Conservation (phyloP, 2,888 invertebrate species). For the Branchellion lobata region DNA sequence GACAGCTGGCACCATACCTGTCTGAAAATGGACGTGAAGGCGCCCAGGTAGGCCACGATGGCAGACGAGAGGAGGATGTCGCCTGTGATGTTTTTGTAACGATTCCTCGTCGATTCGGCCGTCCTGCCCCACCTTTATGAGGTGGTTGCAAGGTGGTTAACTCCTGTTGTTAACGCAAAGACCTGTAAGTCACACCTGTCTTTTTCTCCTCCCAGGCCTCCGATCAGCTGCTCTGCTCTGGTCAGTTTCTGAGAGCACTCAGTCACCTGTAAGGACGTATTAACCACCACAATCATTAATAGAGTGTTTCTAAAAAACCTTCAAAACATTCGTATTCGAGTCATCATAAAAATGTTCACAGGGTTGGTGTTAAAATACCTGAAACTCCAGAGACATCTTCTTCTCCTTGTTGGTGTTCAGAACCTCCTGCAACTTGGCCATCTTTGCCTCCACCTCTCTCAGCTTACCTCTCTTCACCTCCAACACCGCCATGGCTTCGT, state of each 20-base stretch:
- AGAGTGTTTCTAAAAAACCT: not conserved
- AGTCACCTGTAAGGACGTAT: slow-evolving; percentile 61
- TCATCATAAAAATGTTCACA: too few relatives aligned
- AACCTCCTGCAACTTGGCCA: slow-evolving; percentile 60
- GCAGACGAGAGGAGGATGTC: slow-evolving; percentile 70
- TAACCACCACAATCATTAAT: not conserved
- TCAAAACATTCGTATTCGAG: not conserved
- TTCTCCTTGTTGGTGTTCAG: slow-evolving; percentile 62
- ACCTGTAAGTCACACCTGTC: slow-evolving; percentile 57
- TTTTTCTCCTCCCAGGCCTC: slow-evolving; percentile 63
- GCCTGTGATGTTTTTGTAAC: slow-evolving; percentile 65
- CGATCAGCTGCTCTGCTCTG: slow-evolving; percentile 63
- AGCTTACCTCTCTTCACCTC: slow-evolving; percentile 62
- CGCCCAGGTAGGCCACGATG: slow-evolving; percentile 62
- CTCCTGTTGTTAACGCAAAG: too few relatives aligned
- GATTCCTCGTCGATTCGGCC: slow-evolving; percentile 51
- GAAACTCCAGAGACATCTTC: slow-evolving; percentile 60
- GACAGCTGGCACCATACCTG: too few relatives aligned
- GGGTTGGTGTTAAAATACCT: too few relatives aligned
- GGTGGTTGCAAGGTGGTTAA: too few relatives aligned
- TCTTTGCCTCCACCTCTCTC: slow-evolving; percentile 63
- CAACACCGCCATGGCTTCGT: slow-evolving; percentile 61
- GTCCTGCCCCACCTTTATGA: not conserved
- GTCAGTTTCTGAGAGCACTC: slow-evolving; percentile 62
- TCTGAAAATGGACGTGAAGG: slow-evolving; percentile 62